Conservation (phyloP, 2,113 vertebrate genomes). For the Leptodactylus fuscus region DNA sequence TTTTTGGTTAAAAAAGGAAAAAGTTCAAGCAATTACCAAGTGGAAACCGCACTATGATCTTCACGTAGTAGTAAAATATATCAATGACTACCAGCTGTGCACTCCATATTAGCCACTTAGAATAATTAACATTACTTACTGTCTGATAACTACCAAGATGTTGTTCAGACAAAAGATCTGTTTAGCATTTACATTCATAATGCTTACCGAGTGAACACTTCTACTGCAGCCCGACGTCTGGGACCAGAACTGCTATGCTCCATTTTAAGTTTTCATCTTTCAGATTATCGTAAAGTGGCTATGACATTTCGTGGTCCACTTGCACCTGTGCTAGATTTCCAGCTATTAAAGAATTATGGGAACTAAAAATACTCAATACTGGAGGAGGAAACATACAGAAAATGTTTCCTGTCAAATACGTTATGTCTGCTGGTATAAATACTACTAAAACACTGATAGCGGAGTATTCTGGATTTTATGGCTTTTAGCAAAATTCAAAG, state of each 20-base stretch:
- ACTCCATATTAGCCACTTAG: slow-evolving; percentile 45
- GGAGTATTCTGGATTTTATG: neutral
- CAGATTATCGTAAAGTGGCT: neutral
- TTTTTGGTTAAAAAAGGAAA: neutral
- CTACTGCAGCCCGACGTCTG: slow-evolving; percentile 1
- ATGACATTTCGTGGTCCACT: neutral
- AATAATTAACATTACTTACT: slow-evolving; percentile 42
- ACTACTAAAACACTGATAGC: neutral
- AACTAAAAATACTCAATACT: neutral
- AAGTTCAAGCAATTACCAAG: slow-evolving; percentile 9
- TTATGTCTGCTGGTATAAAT: neutral
- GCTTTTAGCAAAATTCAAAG: neutral
- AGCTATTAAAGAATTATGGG: slow-evolving; percentile 5
- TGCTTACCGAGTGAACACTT: neutral
- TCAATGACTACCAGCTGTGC: slow-evolving; percentile 51
- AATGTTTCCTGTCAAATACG: neutral
- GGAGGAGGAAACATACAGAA: neutral
- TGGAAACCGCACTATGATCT: slow-evolving; percentile 25
- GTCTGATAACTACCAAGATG: slow-evolving; percentile 15
- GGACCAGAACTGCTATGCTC: slow-evolving; percentile 15
- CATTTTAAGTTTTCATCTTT: slow-evolving; percentile 12
- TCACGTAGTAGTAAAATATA: slow-evolving; percentile 29
- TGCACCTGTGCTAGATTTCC: slow-evolving; percentile 14
- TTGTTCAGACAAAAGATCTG: slow-evolving; percentile 29
- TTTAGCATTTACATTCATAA: slow-evolving; percentile 46